Evolutionary conservation across 2,113 vertebrate species (phyloP), one percentile per base, ranked within the genome.

Genomic region (Anoplopoma fimbria): DNA sequence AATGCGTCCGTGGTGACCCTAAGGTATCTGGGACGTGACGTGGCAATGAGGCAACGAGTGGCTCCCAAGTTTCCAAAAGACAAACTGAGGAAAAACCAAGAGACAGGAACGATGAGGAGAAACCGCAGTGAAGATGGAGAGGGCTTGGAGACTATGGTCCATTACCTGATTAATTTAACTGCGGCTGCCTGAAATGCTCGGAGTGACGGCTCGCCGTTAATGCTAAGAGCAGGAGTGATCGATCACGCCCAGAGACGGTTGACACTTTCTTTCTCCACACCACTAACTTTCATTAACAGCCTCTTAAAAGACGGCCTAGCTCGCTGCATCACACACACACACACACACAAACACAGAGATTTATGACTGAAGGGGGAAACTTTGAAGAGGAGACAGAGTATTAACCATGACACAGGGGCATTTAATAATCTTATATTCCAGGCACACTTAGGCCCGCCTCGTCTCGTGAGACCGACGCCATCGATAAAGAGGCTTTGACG

Each of bases 161-260:
- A 91, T 92, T 93, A 93, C 89, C 58, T 92, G 93, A 95, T 92
- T 92, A 95, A 96, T 90, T 85, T 88, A 90, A 89, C 90, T 87
- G 92, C 84, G 51, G 71, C 69, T 73, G 88, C 89, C 93, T 86
- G 91, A 91, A 92, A 81, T 80, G 90, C 87, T 42, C 90, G 88
- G 91, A 95, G 89, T 95, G 92, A 88, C 89, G 77, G 55, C 58
- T 89, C 79, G 85, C 72, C 34, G 82, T 77, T 89, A 85, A 88
- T 36, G 87, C 64, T 47, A 72, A 80, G 60, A 78, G 86, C 78
- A 58, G 60, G 60, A 79, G 83, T 17, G 63, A 93, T 94, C 84
- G 69, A 92, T 93, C 92, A 93, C 47, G 0, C 36, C 4, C 4
- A 27, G 69, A 49, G 83, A 83, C 42, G 75, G 73, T 53, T 84